phyloP scores from a whole-genome alignment of 2,797 vertebrate genomes.

The Harpagifer antarcticus region DNA sequence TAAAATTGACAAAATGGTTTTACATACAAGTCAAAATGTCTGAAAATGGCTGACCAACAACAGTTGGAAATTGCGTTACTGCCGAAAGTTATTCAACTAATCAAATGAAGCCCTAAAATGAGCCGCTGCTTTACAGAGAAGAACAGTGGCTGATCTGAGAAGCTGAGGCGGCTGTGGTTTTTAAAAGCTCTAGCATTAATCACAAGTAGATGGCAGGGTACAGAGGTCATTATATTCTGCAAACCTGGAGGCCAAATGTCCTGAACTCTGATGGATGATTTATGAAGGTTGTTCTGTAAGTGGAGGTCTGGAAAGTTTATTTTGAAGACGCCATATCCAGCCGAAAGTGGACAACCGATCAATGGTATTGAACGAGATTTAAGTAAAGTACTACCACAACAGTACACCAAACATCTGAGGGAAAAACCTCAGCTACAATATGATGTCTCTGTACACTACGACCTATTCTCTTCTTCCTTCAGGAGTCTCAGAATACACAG shows the following conservation, averaged over 20 bases:
- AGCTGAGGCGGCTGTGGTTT: constrained; percentile 17
- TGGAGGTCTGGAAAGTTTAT: constrained; percentile 3
- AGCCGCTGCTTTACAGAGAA: constrained; percentile 8
- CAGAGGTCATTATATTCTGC: constrained; percentile 25
- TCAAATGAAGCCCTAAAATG: not conserved
- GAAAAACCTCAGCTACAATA: no score
- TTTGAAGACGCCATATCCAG: constrained; percentile 1
- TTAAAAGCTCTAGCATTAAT: constrained; percentile 53
- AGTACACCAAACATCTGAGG: not conserved
- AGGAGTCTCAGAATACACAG: constrained; percentile 2
- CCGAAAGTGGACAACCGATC: constrained; percentile 34
- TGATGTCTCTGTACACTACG: not conserved
- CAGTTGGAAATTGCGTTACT: not conserved
- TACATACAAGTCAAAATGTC: not conserved
- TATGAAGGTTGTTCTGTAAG: constrained; percentile 8
- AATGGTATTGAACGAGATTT: constrained; percentile 31
- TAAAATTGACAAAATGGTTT: not conserved
- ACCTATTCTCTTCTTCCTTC: constrained; percentile 11
- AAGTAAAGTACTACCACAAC: constrained; percentile 1
- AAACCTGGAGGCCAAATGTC: constrained; percentile 15
- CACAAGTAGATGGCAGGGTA: constrained; percentile 12
- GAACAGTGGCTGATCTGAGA: not conserved
- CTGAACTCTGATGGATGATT: constrained; percentile 15
- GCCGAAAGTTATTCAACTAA: not conserved
- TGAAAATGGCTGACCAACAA: not conserved